Percentiles rank a stretch among this genome's conserved stretches.
phyloP scores from a whole-genome alignment of 2,888 invertebrate genomes.

The Chirona hameri region DNA sequence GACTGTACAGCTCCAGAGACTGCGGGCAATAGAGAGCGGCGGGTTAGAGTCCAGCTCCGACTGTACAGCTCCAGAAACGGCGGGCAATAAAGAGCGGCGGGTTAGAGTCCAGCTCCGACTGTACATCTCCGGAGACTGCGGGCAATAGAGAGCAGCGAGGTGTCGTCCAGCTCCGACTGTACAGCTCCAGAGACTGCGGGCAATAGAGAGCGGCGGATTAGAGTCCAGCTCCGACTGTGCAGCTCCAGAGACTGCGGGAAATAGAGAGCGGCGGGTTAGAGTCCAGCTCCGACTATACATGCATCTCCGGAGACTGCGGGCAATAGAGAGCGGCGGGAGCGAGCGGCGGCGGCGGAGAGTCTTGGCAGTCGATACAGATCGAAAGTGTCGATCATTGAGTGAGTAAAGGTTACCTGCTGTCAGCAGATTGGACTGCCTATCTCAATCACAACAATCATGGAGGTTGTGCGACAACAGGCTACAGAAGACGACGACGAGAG shows the following conservation, averaged over 20 bases:
- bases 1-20: conserved; percentile 48
- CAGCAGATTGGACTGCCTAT: too few species aligned
- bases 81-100: conserved; percentile 60
- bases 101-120: conserved; percentile 78
- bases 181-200: background rate
- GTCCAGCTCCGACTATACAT: conserved; percentile 66
- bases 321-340: too few species aligned
- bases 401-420: too few species aligned
- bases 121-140: conserved; percentile 2
- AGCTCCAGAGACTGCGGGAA: too few species aligned
- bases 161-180: conserved; percentile 75
- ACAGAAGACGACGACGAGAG: too few species aligned
- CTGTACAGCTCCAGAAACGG: conserved; percentile 41
- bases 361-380: too few species aligned
- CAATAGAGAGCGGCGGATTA: too few species aligned
- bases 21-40: conserved; percentile 67
- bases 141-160: conserved; percentile 74
- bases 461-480: too few species aligned
- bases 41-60: conserved; percentile 80
- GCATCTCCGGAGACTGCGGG: too few species aligned
- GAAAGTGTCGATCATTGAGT: too few species aligned
- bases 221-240: conserved; percentile 66
- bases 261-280: conserved; percentile 83
- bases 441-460: too few species aligned
- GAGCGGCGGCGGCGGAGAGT: too few species aligned